phyloP scores from a whole-genome alignment of 2,113 vertebrate genomes.

The Zingel zingel region DNA sequence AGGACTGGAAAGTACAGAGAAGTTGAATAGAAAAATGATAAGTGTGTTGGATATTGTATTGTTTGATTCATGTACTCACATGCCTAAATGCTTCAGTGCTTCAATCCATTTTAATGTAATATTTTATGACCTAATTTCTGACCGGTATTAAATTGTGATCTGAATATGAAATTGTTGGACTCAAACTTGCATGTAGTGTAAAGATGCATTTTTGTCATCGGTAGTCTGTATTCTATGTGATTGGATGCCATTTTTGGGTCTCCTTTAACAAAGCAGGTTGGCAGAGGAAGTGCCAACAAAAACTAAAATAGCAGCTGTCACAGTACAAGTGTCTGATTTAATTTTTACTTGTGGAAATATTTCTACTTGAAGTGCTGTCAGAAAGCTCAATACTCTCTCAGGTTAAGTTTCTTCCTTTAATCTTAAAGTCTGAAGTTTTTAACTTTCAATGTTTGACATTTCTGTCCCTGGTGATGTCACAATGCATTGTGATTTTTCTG shows the following conservation, averaged over 20 bases:
- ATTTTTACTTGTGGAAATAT: neutral
- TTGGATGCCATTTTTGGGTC: constrained; percentile 18
- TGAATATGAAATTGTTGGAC: neutral
- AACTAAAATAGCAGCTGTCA: neutral
- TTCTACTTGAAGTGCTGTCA: neutral
- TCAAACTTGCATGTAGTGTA: neutral
- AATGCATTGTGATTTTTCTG: neutral
- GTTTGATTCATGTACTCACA: too few species aligned
- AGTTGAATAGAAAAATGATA: neutral
- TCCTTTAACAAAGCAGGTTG: neutral
- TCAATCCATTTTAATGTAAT: neutral
- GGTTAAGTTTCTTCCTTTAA: neutral
- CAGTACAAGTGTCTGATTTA: neutral
- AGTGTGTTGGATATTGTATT: neutral
- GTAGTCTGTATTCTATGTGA: constrained; percentile 5
- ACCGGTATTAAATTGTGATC: neutral
- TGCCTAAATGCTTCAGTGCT: neutral
- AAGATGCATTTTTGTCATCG: neutral
- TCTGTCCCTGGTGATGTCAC: neutral
- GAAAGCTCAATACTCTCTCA: neutral
- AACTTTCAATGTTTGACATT: neutral
- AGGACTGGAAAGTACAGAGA: neutral
- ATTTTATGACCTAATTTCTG: neutral
- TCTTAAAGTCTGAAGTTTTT: too few species aligned
- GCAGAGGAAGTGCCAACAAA: neutral